Evolutionary conservation across 2,888 invertebrate genomes (phyloP).

Genomic region (Apamea epomidion): DNA sequence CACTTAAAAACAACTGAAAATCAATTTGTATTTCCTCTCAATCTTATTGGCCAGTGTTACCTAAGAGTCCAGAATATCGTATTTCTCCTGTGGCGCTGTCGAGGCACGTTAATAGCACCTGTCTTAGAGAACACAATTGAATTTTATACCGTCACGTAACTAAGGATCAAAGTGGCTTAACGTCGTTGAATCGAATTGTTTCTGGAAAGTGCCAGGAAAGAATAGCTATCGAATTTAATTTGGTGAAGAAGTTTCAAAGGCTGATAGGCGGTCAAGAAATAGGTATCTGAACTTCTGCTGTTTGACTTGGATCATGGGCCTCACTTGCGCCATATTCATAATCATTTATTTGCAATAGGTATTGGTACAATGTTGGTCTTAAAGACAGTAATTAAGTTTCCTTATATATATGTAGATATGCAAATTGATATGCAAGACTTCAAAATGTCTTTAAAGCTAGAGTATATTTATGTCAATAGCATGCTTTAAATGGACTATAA

Average conservation of each 20-base stretch:
- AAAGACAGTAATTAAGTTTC: neutral
- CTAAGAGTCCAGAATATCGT: conserved; percentile 17
- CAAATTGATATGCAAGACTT: neutral
- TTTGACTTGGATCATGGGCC: neutral
- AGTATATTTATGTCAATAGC: neutral
- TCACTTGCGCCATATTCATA: neutral
- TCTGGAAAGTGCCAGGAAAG: conserved; percentile 29
- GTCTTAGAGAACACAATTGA: conserved; percentile 53
- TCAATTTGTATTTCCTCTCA: neutral
- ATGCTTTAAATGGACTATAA: neutral
- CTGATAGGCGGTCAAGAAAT: neutral
- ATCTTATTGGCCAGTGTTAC: conserved; percentile 1
- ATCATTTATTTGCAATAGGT: neutral
- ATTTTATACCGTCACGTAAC: conserved; percentile 56
- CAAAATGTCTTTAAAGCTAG: neutral
- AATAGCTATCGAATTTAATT: conserved; percentile 16
- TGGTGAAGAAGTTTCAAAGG: conserved; percentile 14
- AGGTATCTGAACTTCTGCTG: neutral
- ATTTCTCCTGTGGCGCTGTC: conserved; percentile 23
- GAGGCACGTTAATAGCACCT: conserved; percentile 47
- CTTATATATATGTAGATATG: neutral
- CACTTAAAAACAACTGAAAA: conserved; percentile 1
- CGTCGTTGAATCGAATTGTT: conserved; percentile 48
- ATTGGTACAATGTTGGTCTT: neutral
- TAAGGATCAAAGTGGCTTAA: conserved; percentile 43